Evolutionary conservation across 2,888 invertebrate genomes (phyloP).

Genomic region (Helleia helle): DNA sequence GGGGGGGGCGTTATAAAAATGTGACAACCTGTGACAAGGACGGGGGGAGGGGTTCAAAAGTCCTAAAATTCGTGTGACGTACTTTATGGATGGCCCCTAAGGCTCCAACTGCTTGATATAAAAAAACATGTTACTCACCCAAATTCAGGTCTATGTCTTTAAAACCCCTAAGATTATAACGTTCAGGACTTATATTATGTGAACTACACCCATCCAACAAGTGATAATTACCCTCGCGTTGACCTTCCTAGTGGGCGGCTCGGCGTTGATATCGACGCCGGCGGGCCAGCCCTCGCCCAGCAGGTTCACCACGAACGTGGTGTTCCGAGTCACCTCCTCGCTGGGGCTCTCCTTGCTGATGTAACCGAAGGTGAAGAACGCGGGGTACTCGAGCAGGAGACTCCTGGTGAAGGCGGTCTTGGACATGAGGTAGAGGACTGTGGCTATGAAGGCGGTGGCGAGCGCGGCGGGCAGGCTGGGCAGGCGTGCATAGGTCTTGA

Average conservation of each 20-base stretch:
- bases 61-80: no score
- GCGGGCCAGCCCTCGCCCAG: constrained; percentile 85
- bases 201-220: no score
- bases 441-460: constrained; percentile 70
- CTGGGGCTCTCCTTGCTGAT: constrained; percentile 79
- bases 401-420: constrained; percentile 28
- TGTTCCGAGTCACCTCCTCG: constrained; percentile 72
- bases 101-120: no score
- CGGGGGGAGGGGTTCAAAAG: no score
- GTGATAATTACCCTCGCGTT: constrained; percentile 77
- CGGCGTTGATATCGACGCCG: constrained; percentile 46
- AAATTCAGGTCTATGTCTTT: no score
- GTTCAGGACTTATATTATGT: no score
- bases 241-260: constrained; percentile 76
- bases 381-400: constrained; percentile 35
- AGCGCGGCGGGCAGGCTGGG: constrained; percentile 48
- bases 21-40: no score
- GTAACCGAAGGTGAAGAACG: constrained; percentile 80
- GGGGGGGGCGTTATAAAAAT: no score
- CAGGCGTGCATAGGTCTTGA: constrained; percentile 81
- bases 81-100: no score
- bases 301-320: constrained; percentile 79
- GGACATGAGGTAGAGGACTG: constrained; percentile 42
- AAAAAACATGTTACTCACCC: no score
- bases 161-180: no score